These are phyloP conservation scores for Catotricha subobsoleta DNA, from an alignment of 2,888 invertebrate genomes.

Conservation along the genomic window DNA sequence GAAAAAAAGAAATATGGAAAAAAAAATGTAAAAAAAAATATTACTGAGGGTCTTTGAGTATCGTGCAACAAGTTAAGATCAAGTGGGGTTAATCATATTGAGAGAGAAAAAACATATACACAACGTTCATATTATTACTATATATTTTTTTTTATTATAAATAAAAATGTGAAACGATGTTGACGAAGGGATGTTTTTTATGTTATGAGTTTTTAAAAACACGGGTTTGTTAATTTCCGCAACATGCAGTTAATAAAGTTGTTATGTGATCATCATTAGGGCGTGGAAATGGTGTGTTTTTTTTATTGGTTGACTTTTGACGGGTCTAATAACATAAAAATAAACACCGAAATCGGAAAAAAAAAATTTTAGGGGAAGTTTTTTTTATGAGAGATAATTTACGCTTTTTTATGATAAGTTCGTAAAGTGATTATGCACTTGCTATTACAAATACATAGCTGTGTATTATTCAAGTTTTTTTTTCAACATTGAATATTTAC, in stretches of 20 bases:
- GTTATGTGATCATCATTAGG: neutral
- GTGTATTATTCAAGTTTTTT: too few species aligned
- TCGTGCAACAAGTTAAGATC: neutral
- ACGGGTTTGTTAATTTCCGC: neutral
- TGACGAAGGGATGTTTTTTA: neutral
- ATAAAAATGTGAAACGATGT: neutral
- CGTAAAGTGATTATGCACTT: too few species aligned
- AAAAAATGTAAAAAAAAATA: too few species aligned
- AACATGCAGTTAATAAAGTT: neutral
- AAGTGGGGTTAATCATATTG: conserved; percentile 2
- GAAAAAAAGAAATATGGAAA: too few species aligned
- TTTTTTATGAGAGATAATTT: conserved; percentile 2
- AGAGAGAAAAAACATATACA: neutral
- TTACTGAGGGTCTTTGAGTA: too few species aligned
- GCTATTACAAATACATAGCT: too few species aligned
- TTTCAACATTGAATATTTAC: too few species aligned
- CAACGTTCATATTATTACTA: neutral
- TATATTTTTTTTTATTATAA: neutral
- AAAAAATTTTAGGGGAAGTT: neutral
- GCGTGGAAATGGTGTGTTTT: conserved; percentile 2
- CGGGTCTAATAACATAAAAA: neutral
- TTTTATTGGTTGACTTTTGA: conserved; percentile 6
- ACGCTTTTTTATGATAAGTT: too few species aligned
- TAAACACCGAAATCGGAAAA: neutral
- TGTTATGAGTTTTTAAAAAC: neutral